phyloP scores from a whole-genome alignment of 2,888 invertebrate species.

The Heliconius aoede region DNA sequence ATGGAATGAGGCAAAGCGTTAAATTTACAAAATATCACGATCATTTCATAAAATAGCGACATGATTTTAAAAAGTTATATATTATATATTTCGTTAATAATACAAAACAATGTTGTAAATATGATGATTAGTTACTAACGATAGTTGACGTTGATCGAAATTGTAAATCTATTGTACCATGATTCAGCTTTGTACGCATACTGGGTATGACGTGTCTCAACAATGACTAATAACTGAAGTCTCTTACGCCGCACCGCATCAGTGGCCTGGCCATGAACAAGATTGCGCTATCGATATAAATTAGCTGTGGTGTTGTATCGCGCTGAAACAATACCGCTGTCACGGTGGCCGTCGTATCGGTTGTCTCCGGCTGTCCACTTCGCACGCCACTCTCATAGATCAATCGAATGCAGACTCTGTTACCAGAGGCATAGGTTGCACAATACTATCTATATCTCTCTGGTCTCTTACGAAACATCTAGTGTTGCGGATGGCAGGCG shows the following conservation, averaged over 20 bases:
- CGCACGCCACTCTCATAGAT: constrained; percentile 51
- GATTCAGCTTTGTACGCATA: constrained; percentile 45
- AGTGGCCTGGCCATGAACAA: constrained; percentile 63
- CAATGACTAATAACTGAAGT: constrained; percentile 50
- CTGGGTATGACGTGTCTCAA: constrained; percentile 41
- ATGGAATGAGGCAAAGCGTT: constrained; percentile 42
- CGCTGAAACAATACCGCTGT: constrained; percentile 74
- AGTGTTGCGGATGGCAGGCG: constrained; percentile 77
- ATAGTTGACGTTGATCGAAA: constrained; percentile 37
- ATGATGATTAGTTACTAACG: constrained; percentile 15
- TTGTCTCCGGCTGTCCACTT: constrained; percentile 63
- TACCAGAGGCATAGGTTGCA: constrained; percentile 49
- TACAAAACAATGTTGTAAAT: constrained; percentile 11
- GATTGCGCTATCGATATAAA: constrained; percentile 76
- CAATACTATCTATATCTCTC: constrained; percentile 51
- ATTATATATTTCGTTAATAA: neutral
- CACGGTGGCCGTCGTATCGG: constrained; percentile 72
- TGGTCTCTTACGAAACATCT: constrained; percentile 61
- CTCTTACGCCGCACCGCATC: constrained; percentile 45
- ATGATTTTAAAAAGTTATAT: neutral
- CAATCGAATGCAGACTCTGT: constrained; percentile 53
- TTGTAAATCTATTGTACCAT: constrained; percentile 45
- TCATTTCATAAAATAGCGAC: constrained; percentile 1
- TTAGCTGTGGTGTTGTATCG: constrained; percentile 72
- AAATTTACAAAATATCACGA: constrained; percentile 40